Conservation (phyloP, 2,888 invertebrate genomes). For the Celastrina argiolus region DNA sequence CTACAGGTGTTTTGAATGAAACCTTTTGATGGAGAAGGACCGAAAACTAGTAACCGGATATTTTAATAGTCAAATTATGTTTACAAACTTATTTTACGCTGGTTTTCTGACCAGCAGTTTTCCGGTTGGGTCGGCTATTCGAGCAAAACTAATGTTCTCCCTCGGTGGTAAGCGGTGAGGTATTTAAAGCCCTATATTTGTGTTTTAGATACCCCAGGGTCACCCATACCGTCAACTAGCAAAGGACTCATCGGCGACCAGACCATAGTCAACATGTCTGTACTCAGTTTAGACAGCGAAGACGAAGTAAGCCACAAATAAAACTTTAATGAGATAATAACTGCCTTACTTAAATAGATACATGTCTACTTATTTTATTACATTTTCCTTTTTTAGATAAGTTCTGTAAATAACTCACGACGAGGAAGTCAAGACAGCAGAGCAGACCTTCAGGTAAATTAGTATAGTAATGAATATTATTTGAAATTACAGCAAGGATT, state of each 20-base stretch:
- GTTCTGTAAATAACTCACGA: conserved; percentile 27
- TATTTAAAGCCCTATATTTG: conserved; percentile 23
- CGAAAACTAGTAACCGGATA: too few species aligned
- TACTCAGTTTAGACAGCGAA: conserved; percentile 47
- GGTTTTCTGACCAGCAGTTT: too few species aligned
- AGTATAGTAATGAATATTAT: neutral
- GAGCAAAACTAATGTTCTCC: neutral
- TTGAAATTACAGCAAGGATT: neutral
- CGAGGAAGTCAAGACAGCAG: conserved; percentile 41
- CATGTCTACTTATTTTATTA: neutral
- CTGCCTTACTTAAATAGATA: too few species aligned
- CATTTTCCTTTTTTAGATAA: conserved; percentile 17
- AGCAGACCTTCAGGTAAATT: conserved; percentile 40
- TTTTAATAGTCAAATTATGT: too few species aligned
- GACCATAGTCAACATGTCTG: conserved; percentile 45
- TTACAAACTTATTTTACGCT: too few species aligned
- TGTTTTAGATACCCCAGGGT: conserved; percentile 40
- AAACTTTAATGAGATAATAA: neutral
- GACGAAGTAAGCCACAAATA: conserved; percentile 29
- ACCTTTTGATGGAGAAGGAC: too few species aligned
- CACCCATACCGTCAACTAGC: conserved; percentile 61
- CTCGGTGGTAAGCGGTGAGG: conserved; percentile 2
- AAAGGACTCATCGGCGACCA: conserved; percentile 47
- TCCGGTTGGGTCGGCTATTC: too few species aligned
- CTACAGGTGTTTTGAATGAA: too few species aligned